Conservation (phyloP, 2,113 vertebrate species). For the Tiliqua scincoides region DNA sequence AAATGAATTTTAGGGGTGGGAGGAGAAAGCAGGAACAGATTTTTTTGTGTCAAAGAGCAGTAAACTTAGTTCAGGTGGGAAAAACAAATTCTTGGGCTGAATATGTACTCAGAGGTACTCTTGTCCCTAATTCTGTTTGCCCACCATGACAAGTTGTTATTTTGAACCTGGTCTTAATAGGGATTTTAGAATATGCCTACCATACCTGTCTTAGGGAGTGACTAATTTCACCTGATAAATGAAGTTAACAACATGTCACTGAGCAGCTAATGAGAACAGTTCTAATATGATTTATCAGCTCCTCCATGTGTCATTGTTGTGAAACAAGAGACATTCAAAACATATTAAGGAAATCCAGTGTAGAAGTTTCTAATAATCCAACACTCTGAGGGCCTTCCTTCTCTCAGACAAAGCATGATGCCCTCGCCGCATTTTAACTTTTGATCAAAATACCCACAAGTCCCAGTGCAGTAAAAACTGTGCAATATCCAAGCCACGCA, state of each 20-base stretch:
- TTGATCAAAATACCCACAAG: slow-evolving; percentile 12
- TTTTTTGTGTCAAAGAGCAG: too few relatives aligned
- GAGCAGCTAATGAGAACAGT: slow-evolving; percentile 4
- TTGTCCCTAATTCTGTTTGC: too few relatives aligned
- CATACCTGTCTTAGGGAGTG: too few relatives aligned
- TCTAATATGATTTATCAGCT: neutral
- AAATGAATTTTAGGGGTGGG: too few relatives aligned
- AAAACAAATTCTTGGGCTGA: too few relatives aligned
- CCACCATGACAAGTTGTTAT: too few relatives aligned
- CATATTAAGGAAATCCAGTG: neutral
- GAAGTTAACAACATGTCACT: neutral
- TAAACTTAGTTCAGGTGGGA: too few relatives aligned
- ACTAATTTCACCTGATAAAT: neutral
- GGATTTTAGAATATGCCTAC: too few relatives aligned
- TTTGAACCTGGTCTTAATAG: too few relatives aligned
- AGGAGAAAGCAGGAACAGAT: too few relatives aligned
- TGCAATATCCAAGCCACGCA: neutral
- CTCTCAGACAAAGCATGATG: neutral
- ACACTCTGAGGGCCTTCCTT: neutral
- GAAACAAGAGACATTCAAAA: neutral
- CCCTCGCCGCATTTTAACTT: neutral
- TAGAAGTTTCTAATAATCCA: neutral
- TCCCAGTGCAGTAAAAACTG: neutral
- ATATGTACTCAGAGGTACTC: too few relatives aligned
- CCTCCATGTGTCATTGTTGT: neutral